Conservation (phyloP, 2,113 vertebrate species). For the Gnathonemus echidnorhynchus region DNA sequence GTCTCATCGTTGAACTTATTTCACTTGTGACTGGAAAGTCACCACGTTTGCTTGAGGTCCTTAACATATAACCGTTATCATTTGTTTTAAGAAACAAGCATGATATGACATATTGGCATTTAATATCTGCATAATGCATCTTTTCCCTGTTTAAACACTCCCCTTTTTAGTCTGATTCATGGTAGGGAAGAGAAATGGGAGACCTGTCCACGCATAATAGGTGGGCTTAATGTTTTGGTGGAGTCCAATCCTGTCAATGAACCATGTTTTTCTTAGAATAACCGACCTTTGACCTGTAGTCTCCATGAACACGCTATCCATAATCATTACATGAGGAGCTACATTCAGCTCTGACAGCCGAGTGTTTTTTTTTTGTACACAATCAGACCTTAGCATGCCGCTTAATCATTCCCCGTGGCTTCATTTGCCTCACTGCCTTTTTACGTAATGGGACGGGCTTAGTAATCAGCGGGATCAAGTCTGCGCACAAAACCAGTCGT, state of each 20-base stretch:
- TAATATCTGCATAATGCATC: not conserved
- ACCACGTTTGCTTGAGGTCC: not conserved
- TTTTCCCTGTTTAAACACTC: not conserved
- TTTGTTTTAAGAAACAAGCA: not conserved
- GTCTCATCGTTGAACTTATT: not conserved
- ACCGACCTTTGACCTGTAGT: not conserved
- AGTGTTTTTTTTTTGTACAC: not conserved
- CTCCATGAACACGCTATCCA: too few species aligned
- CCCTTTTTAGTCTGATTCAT: not conserved
- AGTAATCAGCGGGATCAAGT: not conserved
- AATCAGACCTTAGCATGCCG: not conserved
- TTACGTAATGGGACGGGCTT: not conserved
- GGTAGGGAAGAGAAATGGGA: not conserved
- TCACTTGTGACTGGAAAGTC: not conserved
- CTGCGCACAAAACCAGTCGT: not conserved
- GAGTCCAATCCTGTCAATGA: not conserved
- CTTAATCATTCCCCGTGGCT: not conserved
- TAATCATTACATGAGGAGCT: not conserved
- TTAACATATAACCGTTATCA: not conserved
- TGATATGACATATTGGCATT: not conserved
- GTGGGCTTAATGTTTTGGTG: not conserved
- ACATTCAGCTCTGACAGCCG: not conserved
- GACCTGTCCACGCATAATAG: not conserved
- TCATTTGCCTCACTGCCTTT: not conserved
- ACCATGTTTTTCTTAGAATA: not conserved